Percentiles rank a stretch among this genome's conserved stretches.
Conservation (phyloP, 2,797 vertebrate species). For the Sebastiscus albofasciatus region DNA sequence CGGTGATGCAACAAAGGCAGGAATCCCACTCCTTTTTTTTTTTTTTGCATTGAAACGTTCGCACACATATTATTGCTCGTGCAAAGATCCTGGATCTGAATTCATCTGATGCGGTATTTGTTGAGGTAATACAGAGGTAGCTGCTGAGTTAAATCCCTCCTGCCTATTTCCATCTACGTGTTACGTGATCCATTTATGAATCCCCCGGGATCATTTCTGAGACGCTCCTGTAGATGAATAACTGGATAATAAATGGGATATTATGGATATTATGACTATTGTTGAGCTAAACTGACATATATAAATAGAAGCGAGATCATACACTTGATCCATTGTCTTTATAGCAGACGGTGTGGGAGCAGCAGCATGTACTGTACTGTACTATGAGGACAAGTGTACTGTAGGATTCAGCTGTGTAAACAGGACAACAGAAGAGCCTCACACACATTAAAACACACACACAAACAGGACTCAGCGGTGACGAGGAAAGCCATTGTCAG, state of each 20-base stretch:
- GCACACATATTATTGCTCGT: constrained; percentile 3
- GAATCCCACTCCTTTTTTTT: constrained; percentile 18
- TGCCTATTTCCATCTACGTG: constrained; percentile 41
- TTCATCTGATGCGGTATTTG: constrained; percentile 36
- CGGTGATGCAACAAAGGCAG: constrained; percentile 61
- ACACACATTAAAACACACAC: constrained; percentile 5
- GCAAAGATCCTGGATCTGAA: constrained; percentile 35
- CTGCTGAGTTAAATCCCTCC: constrained; percentile 46
- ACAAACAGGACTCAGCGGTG: constrained; percentile 24
- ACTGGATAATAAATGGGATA: constrained; percentile 47
- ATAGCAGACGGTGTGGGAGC: constrained; percentile 12
- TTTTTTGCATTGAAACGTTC: constrained; percentile 59
- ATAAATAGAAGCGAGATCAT: constrained; percentile 34
- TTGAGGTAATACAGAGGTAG: constrained; percentile 12
- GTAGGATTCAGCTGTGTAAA: constrained; percentile 59
- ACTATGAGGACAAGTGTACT: constrained; percentile 2
- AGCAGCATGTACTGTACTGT: constrained; percentile 7
- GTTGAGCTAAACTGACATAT: constrained; percentile 32
- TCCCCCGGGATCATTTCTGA: constrained; percentile 52
- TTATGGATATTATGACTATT: constrained; percentile 44
- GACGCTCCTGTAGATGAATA: constrained; percentile 46
- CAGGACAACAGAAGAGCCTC: constrained; percentile 40
- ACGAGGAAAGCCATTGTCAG: constrained; percentile 71
- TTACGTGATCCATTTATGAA: constrained; percentile 57
- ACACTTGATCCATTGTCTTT: constrained; percentile 20